Conservation (phyloP, 2,113 vertebrate species). For the Nothocercus nigrocapillus region DNA sequence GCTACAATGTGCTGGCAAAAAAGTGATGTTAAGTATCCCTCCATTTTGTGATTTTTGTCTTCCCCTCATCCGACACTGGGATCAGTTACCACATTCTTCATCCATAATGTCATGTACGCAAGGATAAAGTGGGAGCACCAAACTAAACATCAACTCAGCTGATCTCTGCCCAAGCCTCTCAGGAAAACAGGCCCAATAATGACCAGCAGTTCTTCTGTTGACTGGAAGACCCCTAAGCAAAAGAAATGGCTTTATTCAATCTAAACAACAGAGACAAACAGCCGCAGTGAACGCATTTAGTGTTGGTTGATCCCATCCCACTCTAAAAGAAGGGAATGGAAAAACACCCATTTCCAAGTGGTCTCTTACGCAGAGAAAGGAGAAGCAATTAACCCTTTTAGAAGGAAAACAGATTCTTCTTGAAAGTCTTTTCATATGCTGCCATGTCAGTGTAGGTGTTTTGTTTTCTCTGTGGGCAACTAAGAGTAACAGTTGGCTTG, state of each 20-base stretch:
- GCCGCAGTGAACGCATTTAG: background rate
- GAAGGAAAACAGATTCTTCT: background rate
- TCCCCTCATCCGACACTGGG: background rate
- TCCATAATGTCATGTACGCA: accelerated
- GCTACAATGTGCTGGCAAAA: background rate
- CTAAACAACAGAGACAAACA: background rate
- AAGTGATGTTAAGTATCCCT: background rate
- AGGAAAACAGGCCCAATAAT: background rate
- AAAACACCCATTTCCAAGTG: accelerated
- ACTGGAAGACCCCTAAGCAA: background rate
- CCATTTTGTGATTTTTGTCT: background rate
- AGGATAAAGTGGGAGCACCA: background rate
- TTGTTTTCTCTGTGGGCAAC: background rate
- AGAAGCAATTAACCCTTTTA: background rate
- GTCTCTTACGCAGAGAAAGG: background rate
- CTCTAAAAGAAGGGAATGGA: background rate
- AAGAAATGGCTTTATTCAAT: background rate
- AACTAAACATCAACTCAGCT: background rate
- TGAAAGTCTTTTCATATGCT: background rate
- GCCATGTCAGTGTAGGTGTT: background rate
- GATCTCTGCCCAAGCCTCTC: background rate
- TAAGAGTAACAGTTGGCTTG: background rate
- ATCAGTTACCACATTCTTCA: background rate
- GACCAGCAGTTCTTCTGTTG: background rate
- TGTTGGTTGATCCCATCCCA: background rate